Evolutionary conservation across 2,797 vertebrate species (phyloP).

Genomic region (Brachymystax lenok): DNA sequence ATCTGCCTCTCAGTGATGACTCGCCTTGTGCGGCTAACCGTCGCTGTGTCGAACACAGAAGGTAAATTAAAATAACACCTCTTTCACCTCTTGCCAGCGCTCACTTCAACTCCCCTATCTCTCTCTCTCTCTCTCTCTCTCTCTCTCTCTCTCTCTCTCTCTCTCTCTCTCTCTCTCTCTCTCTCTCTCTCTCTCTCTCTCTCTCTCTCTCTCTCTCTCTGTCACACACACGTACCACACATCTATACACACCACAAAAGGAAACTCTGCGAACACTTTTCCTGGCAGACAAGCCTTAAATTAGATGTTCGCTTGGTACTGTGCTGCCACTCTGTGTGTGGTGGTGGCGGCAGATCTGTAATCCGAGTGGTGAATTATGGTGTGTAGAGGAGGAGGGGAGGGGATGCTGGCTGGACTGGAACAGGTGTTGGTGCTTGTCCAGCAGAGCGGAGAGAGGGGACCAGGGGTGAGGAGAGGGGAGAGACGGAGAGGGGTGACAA

Average conservation of each 20-base stretch:
- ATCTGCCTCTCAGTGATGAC: constrained; percentile 70
- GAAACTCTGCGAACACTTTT: constrained; percentile 86
- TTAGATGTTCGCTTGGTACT: neutral
- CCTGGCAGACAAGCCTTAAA: constrained; percentile 33
- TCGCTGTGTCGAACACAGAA: constrained; percentile 74
- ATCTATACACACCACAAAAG: constrained; percentile 52
- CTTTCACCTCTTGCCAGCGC: neutral
- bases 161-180: too few relatives aligned
- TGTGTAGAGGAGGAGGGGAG: constrained; percentile 69
- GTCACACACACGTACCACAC: neutral
- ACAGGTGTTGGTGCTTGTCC: constrained; percentile 81
- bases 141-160: neutral
- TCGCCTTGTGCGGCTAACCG: constrained; percentile 71
- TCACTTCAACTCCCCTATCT: neutral
- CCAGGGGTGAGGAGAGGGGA: neutral
- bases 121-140: neutral
- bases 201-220: too few relatives aligned
- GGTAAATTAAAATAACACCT: constrained; percentile 79
- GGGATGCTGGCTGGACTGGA: constrained; percentile 77
- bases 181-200: too few relatives aligned
- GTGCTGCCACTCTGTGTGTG: neutral
- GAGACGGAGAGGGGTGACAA: neutral
- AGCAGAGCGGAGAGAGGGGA: constrained; percentile 34
- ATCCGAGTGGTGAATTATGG: constrained; percentile 81
- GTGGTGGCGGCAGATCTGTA: constrained; percentile 68